Evolutionary conservation across 1,140 invertebrate species (phyloP), one percentile per base, ranked within the genome.

Genomic region (Drosophila sp.): DNA sequence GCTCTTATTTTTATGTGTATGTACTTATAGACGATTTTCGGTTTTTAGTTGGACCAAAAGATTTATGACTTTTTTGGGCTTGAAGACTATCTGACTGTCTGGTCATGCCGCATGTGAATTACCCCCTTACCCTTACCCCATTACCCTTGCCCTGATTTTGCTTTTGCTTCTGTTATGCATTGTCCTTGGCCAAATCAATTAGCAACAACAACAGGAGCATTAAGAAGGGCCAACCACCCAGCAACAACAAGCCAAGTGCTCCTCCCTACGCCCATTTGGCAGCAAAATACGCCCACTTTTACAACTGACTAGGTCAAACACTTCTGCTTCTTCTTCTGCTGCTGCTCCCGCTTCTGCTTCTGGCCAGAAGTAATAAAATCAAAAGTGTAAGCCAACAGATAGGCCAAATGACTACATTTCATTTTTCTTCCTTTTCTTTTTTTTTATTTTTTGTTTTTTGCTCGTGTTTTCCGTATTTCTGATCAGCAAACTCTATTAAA

Each of bases 131-230:
- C 17, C 41, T 27, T 50, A 27, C 23, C 44, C 44, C 17, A 35
- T 23, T 44, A 44, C 5, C 17, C 41, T 27, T 50, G 10, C 23
- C 44, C 44, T 27, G 25, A 23, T 5, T 23, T 4, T 25, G 44
- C 8, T 25, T 38, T 8, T 38, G 8, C 4, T 1, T 11, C 0
- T 30, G 30, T 30, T 17, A 41, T 50, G 44, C 44, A 50, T 50
- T 50, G 44, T 50, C 44, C 44, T 50, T 50, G 44, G 44, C 44
- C 44, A 50, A 50, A 50, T 50, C 44, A 50, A 50, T 50, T 50
- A 50, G 44, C 44, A 50, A 27, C 25, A 50, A 50, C 44, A 27
- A 27, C 44, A 27, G 27, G n/a, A 44, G 6, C 17, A 47, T 7
- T 17, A 23, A 23, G 7, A 47, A 7, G 44, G 17, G 6, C 17